Conservation (phyloP, 2,888 invertebrate genomes). For the Machimus rusticus region DNA sequence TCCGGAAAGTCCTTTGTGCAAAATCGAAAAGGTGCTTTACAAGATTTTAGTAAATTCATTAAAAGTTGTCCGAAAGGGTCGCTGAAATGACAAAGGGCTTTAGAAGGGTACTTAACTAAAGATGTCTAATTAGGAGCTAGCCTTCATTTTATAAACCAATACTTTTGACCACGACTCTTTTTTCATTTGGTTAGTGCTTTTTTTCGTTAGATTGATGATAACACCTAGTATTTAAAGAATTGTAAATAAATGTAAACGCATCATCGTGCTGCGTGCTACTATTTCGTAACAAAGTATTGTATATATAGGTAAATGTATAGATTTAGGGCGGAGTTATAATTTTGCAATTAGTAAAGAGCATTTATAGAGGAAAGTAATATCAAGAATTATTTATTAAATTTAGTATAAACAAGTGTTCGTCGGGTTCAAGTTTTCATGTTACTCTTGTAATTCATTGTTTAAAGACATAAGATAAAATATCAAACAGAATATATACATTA, state of each 20-base stretch:
- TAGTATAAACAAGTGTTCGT: slow-evolving; percentile 59
- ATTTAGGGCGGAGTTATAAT: background rate
- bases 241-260: slow-evolving; percentile 31
- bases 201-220: background rate
- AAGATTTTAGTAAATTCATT: background rate
- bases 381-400: slow-evolving; percentile 49
- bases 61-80: background rate
- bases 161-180: background rate
- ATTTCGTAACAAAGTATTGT: background rate
- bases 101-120: background rate
- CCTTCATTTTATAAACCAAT: background rate
- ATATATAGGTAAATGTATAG: slow-evolving; percentile 9
- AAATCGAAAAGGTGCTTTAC: background rate
- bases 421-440: slow-evolving; percentile 61
- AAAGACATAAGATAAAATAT: slow-evolving; percentile 41
- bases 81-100: background rate
- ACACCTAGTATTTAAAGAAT: slow-evolving; percentile 27
- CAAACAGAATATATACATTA: background rate
- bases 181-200: background rate
- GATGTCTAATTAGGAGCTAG: background rate
- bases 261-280: slow-evolving; percentile 49
- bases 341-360: background rate
- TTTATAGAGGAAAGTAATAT: slow-evolving; percentile 39
- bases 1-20: background rate
- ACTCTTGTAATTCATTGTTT: slow-evolving; percentile 43